A percentile compares a stretch with the other conserved stretches of the same genome.
phyloP scores from a whole-genome alignment of 2,113 vertebrate genomes.

The Nestor notabilis region DNA sequence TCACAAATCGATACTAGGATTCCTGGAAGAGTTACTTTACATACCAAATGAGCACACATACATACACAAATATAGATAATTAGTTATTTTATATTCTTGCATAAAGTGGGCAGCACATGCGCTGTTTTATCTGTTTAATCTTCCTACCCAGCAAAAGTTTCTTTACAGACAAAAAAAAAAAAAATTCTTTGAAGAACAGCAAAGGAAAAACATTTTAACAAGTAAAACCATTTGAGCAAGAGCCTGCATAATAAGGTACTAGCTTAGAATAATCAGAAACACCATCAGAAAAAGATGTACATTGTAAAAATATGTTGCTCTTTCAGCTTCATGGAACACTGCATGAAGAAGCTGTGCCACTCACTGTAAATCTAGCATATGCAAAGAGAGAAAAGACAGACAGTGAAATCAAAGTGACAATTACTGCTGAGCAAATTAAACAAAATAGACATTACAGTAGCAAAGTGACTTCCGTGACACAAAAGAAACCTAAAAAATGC shows the following conservation, averaged over 20 bases:
- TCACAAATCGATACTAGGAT: accelerated
- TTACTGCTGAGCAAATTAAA: not conserved
- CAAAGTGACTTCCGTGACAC: not conserved
- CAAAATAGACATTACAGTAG: not conserved
- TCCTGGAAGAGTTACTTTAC: not conserved
- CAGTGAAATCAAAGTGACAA: not conserved
- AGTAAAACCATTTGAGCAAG: not conserved
- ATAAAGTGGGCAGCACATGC: not conserved
- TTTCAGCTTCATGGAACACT: not conserved
- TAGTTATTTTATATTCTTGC: not conserved
- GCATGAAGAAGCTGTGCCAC: not conserved
- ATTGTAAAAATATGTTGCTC: not conserved
- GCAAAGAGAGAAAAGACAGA: not conserved
- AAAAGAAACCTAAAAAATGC: not conserved
- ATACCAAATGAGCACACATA: not conserved
- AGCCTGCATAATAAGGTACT: not conserved
- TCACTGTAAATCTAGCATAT: not conserved
- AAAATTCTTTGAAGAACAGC: not conserved
- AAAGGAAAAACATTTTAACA: not conserved
- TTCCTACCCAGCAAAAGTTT: not conserved
- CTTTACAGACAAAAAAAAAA: not conserved
- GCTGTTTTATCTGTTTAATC: not conserved
- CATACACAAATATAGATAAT: not conserved
- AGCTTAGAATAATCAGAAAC: not conserved
- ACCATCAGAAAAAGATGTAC: not conserved